Conservation (phyloP, 2,797 vertebrate species). For the Lutjanus campechanus region DNA sequence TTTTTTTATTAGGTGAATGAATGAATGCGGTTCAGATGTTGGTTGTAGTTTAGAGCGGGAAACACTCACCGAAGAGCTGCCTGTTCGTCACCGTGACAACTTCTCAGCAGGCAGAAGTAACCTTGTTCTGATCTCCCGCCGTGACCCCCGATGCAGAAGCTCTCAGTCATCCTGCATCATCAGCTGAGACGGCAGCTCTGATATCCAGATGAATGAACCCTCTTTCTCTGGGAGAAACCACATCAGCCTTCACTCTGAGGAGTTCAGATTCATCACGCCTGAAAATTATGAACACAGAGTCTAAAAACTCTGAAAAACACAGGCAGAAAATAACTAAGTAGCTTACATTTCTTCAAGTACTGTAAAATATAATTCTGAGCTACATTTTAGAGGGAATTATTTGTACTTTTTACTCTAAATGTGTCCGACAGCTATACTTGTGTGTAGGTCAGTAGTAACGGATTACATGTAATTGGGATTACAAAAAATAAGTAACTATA, state of each 20-base stretch:
- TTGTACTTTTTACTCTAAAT: not conserved
- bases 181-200: slow-evolving; percentile 23
- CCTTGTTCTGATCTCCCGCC: slow-evolving; percentile 55
- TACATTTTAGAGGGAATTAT: too few relatives aligned
- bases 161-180: slow-evolving; percentile 53
- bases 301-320: not conserved
- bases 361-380: not conserved
- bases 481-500: too few relatives aligned
- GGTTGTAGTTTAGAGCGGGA: slow-evolving; percentile 10
- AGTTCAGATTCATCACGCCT: slow-evolving; percentile 1
- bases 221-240: slow-evolving; percentile 5
- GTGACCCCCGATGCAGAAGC: slow-evolving; percentile 57
- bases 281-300: not conserved
- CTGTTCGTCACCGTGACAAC: slow-evolving; percentile 43
- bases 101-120: slow-evolving; percentile 40
- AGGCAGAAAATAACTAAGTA: not conserved
- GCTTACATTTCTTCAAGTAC: not conserved
- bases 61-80: slow-evolving; percentile 15
- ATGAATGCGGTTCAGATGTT: slow-evolving; percentile 16
- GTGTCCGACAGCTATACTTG: not conserved
- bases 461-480: too few relatives aligned
- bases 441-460: too few relatives aligned
- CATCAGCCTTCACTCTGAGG: slow-evolving; percentile 7
- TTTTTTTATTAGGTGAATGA: slow-evolving; percentile 2
- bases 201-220: slow-evolving; percentile 30